phyloP scores from a whole-genome alignment of 2,113 vertebrate species.

The Pardalotus punctatus region DNA sequence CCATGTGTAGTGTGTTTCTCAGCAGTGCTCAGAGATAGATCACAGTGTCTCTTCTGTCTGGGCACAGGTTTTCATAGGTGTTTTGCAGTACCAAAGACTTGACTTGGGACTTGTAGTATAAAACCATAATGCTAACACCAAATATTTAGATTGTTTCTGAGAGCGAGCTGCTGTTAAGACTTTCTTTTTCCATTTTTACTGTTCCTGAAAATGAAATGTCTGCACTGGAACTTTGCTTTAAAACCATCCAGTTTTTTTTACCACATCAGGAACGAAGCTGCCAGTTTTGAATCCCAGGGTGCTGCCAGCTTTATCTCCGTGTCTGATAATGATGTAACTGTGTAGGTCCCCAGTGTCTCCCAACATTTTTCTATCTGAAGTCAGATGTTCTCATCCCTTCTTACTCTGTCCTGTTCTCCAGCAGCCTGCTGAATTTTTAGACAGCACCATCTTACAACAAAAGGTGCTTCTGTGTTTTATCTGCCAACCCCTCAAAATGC shows the following conservation, averaged over 20 bases:
- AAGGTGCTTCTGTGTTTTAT: not conserved
- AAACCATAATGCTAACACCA: not conserved
- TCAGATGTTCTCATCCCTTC: not conserved
- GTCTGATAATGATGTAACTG: not conserved
- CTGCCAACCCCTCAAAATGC: not conserved
- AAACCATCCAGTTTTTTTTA: not conserved
- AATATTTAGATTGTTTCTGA: not conserved
- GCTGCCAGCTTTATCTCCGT: not conserved
- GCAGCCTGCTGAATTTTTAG: not conserved
- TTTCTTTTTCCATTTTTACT: not conserved
- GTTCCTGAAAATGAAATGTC: not conserved
- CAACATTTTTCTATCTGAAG: not conserved
- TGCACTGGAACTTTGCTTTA: not conserved
- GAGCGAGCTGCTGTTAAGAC: not conserved
- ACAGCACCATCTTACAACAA: not conserved
- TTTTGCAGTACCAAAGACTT: not conserved
- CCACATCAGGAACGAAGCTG: not conserved
- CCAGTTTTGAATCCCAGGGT: not conserved
- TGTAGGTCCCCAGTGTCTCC: not conserved
- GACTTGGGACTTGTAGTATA: not conserved
- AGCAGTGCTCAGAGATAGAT: not conserved
- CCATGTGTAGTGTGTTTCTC: rapidly evolving
- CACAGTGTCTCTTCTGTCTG: rapidly evolving
- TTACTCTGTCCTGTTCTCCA: not conserved
- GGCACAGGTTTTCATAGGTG: not conserved